Percentiles rank a stretch among this genome's conserved stretches.
Conservation (phyloP, 2,888 invertebrate genomes). For the Adelphocoris suturalis region DNA sequence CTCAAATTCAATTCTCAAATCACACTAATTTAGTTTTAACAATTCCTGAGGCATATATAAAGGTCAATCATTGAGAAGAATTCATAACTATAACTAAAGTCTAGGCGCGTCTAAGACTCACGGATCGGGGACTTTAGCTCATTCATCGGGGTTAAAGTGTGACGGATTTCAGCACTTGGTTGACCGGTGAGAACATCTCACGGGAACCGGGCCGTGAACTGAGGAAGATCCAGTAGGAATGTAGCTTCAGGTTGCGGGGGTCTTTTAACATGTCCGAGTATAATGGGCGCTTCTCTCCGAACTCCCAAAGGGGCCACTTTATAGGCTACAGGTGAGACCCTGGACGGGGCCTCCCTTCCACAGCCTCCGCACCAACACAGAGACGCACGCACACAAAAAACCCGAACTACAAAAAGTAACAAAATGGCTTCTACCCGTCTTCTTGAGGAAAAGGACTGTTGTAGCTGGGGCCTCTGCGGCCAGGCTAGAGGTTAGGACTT, state of each 20-base stretch:
- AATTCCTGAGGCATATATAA: too few species aligned
- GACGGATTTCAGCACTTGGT: background rate
- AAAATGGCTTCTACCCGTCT: slow-evolving; percentile 62
- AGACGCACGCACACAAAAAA: slow-evolving; percentile 56
- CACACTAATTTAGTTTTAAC: too few species aligned
- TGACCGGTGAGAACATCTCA: slow-evolving; percentile 38
- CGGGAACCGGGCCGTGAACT: background rate
- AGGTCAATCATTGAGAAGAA: too few species aligned
- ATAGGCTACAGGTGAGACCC: slow-evolving; percentile 66
- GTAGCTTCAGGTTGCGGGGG: slow-evolving; percentile 53
- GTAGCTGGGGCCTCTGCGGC: background rate
- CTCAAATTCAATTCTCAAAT: too few species aligned
- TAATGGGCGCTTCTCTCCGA: slow-evolving; percentile 58
- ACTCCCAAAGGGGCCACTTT: slow-evolving; percentile 60
- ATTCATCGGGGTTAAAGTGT: background rate
- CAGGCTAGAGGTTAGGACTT: slow-evolving; percentile 6
- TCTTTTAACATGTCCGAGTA: slow-evolving; percentile 59
- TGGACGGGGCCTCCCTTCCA: slow-evolving; percentile 34
- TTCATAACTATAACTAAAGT: too few species aligned
- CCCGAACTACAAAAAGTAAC: slow-evolving; percentile 65
- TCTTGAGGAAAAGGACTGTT: slow-evolving; percentile 42
- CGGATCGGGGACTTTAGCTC: too few species aligned
- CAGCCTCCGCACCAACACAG: slow-evolving; percentile 39
- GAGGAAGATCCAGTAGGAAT: slow-evolving; percentile 57
- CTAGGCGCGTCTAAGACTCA: too few species aligned